Evolutionary conservation across 2,797 vertebrate genomes (phyloP), one percentile per base, ranked within the genome.

Genomic region (Kryptolebias ocellatus): DNA sequence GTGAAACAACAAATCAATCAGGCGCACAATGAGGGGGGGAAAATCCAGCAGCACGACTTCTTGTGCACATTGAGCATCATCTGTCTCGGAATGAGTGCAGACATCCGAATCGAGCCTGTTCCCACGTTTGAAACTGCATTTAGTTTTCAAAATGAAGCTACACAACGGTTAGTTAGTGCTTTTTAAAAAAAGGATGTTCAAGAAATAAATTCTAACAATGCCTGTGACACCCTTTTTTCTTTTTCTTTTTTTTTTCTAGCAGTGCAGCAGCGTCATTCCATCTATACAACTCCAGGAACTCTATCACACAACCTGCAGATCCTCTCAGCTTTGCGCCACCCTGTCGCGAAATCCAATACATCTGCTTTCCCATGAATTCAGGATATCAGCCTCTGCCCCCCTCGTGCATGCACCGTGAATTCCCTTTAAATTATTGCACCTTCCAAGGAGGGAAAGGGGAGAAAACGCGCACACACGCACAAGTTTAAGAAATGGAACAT

Each of bases 291-390:
- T 83, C 73, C 78, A 57, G 74, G 55, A 84, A 83, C 78, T 68
- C 79, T 50, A 72, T 73, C 87, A 70, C 70, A 83, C 75, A 84
- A 81, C 65, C 76, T 81, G 79, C 88, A 83, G 74, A 84, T 85
- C 83, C 80, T 76, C 34, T 80, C 78, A 71, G 83, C 76, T 79
- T 76, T 84, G 83, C 87, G 57, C 87, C 81, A 85, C 82, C 87
- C 87, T 79, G 80, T 76, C 72, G 28, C 79, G 64, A 87, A 85
- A 87, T 84, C 80, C 87, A 89, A 85, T 77, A 71, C 72, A 75
- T 81, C 81, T 86, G 64, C 72, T 81, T 49, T 82, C 80, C 81
- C 69, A 50, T 85, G 67, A 86, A 79, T 86, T 86, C 79, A 75
- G 73, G 71, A 78, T 53, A 83, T 76, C 72, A 77, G 62, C 76